Percentiles rank a stretch among this genome's conserved stretches.
These are phyloP conservation scores for Phyllotreta striolata DNA, from an alignment of 2,888 invertebrate species.

Conservation along the genomic window DNA sequence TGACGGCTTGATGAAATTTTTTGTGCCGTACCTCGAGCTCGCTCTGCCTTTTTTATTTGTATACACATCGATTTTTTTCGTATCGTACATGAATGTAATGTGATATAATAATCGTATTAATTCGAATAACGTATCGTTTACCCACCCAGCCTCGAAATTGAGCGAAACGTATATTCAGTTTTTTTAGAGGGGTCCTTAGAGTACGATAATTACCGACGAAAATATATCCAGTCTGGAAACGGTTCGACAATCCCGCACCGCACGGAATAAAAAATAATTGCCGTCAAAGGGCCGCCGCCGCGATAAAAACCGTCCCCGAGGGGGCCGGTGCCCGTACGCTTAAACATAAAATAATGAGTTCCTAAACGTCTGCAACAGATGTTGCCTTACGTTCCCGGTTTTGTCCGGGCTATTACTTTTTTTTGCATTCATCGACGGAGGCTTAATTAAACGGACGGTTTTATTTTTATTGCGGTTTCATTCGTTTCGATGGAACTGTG, in stretches of 20 bases:
- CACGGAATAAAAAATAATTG: slow-evolving; percentile 18
- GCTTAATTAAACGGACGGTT: background rate
- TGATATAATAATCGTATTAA: too few species aligned
- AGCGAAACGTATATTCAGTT: too few species aligned
- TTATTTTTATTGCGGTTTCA: background rate
- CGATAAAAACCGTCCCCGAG: slow-evolving; percentile 5
- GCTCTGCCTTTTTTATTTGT: too few species aligned
- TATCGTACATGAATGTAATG: too few species aligned
- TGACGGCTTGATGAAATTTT: slow-evolving; percentile 10
- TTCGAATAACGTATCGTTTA: too few species aligned
- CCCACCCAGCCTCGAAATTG: too few species aligned
- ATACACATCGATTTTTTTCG: too few species aligned
- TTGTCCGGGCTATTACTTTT: slow-evolving; percentile 7
- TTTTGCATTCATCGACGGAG: slow-evolving; percentile 16
- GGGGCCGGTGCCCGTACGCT: slow-evolving; percentile 5
- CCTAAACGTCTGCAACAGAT: slow-evolving; percentile 22
- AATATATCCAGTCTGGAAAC: background rate
- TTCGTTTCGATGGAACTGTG: background rate
- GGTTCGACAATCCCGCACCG: slow-evolving; percentile 9
- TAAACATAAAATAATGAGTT: slow-evolving; percentile 22
- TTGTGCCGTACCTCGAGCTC: background rate
- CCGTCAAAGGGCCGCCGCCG: slow-evolving; percentile 11
- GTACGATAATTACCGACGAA: too few species aligned
- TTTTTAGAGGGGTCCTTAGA: too few species aligned
- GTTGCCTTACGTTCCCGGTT: slow-evolving; percentile 7